phyloP scores from a whole-genome alignment of 2,888 invertebrate genomes.

The Eugnorisma glareosa region DNA sequence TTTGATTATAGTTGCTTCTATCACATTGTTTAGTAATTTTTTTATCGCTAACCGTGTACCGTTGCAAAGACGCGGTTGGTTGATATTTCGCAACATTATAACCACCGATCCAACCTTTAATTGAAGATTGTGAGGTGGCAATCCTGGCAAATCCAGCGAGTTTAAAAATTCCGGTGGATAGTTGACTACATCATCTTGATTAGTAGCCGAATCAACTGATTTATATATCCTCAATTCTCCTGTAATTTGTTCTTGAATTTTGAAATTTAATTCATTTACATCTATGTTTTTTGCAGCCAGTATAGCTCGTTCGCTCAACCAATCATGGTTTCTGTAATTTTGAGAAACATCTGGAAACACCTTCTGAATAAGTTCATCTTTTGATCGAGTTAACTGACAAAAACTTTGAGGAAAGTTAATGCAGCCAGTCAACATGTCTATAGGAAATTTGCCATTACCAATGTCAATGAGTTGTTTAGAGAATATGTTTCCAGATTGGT shows the following conservation, averaged over 20 bases:
- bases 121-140: not conserved
- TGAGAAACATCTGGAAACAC: conserved; percentile 12
- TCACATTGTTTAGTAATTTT: conserved; percentile 15
- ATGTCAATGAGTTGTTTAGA: conserved; percentile 20
- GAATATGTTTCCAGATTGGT: conserved; percentile 6
- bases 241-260: conserved; percentile 7
- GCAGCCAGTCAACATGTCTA: no score
- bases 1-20: conserved; percentile 14
- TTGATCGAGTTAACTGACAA: conserved; percentile 9
- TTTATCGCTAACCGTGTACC: conserved; percentile 5
- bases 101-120: not conserved
- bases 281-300: conserved; percentile 11
- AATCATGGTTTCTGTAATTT: conserved; percentile 24
- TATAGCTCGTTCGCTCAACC: conserved; percentile 25
- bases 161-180: not conserved
- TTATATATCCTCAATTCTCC: conserved; percentile 16
- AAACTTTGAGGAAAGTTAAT: no score
- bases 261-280: conserved; percentile 12
- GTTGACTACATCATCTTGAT: not conserved
- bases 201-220: conserved; percentile 12
- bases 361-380: conserved; percentile 9
- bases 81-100: conserved; percentile 9
- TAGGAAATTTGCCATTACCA: not conserved
- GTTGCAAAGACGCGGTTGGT: conserved; percentile 11
- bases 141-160: not conserved